Evolutionary conservation across 2,888 invertebrate genomes (phyloP).

Genomic region (Thera obeliscata): DNA sequence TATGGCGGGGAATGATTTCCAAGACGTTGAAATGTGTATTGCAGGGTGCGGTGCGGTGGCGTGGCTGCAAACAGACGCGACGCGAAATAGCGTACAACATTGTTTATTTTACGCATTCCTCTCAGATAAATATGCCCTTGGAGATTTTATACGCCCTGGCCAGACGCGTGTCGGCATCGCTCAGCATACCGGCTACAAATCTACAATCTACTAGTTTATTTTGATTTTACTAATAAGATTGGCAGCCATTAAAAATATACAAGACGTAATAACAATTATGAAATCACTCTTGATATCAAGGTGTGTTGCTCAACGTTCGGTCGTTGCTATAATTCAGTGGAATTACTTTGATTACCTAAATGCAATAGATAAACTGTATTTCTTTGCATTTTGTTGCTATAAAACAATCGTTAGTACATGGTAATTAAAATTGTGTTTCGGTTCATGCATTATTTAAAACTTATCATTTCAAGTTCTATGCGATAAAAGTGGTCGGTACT

Average conservation of each 20-base stretch:
- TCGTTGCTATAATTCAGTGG: constrained; percentile 35
- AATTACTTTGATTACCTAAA: constrained; percentile 29
- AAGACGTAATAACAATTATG: constrained; percentile 39
- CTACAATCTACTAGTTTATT: constrained; percentile 59
- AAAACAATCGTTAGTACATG: constrained; percentile 2
- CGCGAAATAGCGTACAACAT: constrained; percentile 69
- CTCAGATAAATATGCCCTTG: constrained; percentile 82
- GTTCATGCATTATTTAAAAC: constrained; percentile 67
- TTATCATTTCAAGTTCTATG: constrained; percentile 63
- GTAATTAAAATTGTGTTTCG: constrained; percentile 60
- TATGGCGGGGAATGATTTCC: constrained; percentile 23
- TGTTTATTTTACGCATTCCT: constrained; percentile 81
- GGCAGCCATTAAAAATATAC: constrained; percentile 42
- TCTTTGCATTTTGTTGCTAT: background rate
- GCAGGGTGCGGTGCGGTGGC: constrained; percentile 56
- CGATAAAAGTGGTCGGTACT: constrained; percentile 68
- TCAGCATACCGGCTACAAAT: constrained; percentile 45
- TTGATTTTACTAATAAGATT: constrained; percentile 56
- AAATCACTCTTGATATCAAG: constrained; percentile 38
- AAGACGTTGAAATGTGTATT: constrained; percentile 44
- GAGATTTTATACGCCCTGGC: constrained; percentile 67
- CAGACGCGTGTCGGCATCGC: constrained; percentile 55
- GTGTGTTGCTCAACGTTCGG: constrained; percentile 32
- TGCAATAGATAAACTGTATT: constrained; percentile 1
- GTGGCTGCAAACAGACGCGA: constrained; percentile 58